Percentiles rank a stretch among this genome's conserved stretches.
These are phyloP conservation scores for Corythaixoides concolor DNA, from an alignment of 2,113 vertebrate species.

Conservation along the genomic window DNA sequence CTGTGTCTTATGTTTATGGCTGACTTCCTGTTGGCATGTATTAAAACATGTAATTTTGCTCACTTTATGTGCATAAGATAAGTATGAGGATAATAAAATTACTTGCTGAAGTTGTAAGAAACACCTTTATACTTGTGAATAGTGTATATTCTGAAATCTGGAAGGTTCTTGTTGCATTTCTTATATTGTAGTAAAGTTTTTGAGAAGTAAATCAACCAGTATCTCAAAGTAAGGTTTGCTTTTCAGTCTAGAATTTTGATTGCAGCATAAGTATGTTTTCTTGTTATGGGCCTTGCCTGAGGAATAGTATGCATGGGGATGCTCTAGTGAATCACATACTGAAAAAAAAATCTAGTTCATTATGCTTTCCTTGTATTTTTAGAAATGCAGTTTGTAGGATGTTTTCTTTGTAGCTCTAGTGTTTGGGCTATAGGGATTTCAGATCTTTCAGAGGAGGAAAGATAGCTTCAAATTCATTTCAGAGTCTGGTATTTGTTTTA, in stretches of 20 bases:
- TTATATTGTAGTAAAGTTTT: not conserved
- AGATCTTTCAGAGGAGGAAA: conserved; percentile 36
- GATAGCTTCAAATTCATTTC: conserved; percentile 57
- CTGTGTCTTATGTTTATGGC: not conserved
- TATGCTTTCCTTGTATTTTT: not conserved
- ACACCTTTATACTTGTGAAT: not conserved
- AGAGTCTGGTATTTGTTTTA: conserved; percentile 74
- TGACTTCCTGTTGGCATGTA: not conserved
- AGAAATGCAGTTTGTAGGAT: conserved; percentile 20
- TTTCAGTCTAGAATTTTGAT: conserved; percentile 5
- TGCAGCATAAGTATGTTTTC: not conserved
- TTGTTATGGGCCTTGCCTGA: not conserved
- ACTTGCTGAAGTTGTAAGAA: not conserved
- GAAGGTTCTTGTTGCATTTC: not conserved
- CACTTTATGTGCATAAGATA: not conserved
- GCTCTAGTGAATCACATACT: not conserved
- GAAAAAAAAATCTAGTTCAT: conserved; percentile 9
- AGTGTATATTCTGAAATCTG: not conserved
- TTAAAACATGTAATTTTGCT: not conserved
- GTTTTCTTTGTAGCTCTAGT: conserved; percentile 43
- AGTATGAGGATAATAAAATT: not conserved
- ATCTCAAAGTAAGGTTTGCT: not conserved
- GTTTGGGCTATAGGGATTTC: conserved; percentile 58
- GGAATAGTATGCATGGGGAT: not conserved
- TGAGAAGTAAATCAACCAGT: not conserved